Base-by-base conservation (phyloP, 2,113 vertebrate species). In the Neodon shergylaensis region DNA sequence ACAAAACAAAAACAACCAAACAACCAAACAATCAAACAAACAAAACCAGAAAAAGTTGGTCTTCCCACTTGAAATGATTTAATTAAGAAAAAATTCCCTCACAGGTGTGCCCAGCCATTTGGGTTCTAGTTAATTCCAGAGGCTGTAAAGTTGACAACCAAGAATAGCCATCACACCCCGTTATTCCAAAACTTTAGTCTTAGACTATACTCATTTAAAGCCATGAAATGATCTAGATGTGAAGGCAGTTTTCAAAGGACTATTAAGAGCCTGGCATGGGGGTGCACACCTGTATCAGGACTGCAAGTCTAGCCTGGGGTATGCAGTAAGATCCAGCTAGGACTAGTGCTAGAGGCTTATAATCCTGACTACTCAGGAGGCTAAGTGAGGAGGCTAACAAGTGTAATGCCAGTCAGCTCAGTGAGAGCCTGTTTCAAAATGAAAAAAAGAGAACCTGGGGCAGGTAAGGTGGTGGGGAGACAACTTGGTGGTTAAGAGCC, bases 151-250 rank as follows among this genome's bases (percentile, higher is more conserved):
- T 26, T 74, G 39, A 24, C 72, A 42, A 74, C n/a, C 72, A 42
- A 42, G 21, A 74, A 74, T 12, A 74, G 72, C 72, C 39, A 24
- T 24, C 39, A 74, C 39, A 26, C 39, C 22, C 21, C 10, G 10
- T 42, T 74, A 77, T 84, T 92, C 28, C 7, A 79, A 90, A 90
- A 82, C 61, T 54, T 78, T 90, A 52, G 52, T 76, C 82, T 85
- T 95, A 72, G 26, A 89, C 54, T 24, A 72, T 44, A 47, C 14
- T 42, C 70, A 84, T 44, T 90, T 77, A 92, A 89, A 94, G 24
- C 81, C 74, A 24, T 47, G 21, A 90, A 94, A 89, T 89, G 73
- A 74, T 24, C 58, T 5, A 65, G 39, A 87, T 66, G 39, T 61
- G 24, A 88, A 79, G 16, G 1, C 54, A 26, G 72, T 77, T 54